Conservation (phyloP, 1,140 invertebrate genomes). For the Tenebrio molitor region DNA sequence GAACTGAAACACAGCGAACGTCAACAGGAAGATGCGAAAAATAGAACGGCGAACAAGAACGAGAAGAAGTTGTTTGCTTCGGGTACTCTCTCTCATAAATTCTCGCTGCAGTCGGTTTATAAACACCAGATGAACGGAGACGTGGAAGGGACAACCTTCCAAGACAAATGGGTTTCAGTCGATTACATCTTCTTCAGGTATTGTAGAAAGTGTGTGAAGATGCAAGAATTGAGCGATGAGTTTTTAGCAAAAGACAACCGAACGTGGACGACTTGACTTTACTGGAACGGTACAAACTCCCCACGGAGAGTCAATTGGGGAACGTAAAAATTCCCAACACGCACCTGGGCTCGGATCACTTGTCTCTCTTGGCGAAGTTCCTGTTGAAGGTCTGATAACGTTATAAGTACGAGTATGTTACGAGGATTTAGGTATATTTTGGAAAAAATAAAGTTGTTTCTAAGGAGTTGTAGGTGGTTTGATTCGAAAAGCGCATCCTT, state of each 20-base stretch:
- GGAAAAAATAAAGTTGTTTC: no score
- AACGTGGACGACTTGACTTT: constrained; percentile 68
- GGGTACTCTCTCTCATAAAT: constrained; percentile 69
- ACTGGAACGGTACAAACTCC: constrained; percentile 74
- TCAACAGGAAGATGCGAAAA: constrained; percentile 4
- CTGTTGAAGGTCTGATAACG: constrained; percentile 56
- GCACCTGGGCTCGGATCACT: constrained; percentile 82
- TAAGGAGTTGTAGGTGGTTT: background rate
- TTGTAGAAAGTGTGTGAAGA: constrained; percentile 29
- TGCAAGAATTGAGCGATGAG: no score
- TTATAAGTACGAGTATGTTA: constrained; percentile 24
- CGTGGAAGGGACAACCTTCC: constrained; percentile 78
- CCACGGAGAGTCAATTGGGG: constrained; percentile 73
- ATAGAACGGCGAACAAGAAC: constrained; percentile 1
- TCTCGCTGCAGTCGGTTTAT: constrained; percentile 73
- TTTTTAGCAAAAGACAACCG: constrained; percentile 54
- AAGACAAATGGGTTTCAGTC: constrained; percentile 82
- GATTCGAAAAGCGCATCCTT: constrained; percentile 37
- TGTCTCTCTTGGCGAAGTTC: constrained; percentile 78
- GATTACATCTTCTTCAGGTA: constrained; percentile 86
- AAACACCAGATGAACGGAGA: constrained; percentile 63
- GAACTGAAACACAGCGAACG: constrained; percentile 58
- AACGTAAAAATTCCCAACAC: constrained; percentile 81
- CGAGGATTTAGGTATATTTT: background rate
- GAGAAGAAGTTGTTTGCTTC: constrained; percentile 61